Evolutionary conservation across 2,888 invertebrate species (phyloP).

Genomic region (Hololepta plana): DNA sequence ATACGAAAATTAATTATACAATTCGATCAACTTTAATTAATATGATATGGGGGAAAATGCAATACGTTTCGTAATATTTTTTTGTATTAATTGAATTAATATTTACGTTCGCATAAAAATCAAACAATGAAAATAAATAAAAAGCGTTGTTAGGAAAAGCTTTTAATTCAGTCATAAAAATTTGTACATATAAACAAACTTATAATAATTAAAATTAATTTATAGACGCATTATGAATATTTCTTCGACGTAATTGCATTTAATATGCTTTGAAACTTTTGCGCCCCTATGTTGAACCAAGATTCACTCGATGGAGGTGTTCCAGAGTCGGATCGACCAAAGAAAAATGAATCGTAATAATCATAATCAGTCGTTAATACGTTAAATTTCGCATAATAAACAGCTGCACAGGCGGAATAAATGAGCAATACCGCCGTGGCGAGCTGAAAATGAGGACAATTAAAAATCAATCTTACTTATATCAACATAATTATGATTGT

Average conservation of each 20-base stretch:
- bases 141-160: too few species aligned
- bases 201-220: too few species aligned
- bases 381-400: conserved; percentile 77
- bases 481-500: conserved; percentile 10
- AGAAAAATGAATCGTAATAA: conserved; percentile 53
- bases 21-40: too few species aligned
- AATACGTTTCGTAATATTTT: too few species aligned
- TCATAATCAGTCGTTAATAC: conserved; percentile 63
- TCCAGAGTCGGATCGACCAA: conserved; percentile 27
- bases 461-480: conserved; percentile 1
- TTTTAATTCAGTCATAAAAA: too few species aligned
- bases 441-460: conserved; percentile 35
- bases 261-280: conserved; percentile 48
- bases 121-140: too few species aligned
- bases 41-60: too few species aligned
- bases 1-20: too few species aligned
- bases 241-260: conserved; percentile 34
- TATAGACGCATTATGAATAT: conserved; percentile 19
- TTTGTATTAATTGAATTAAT: too few species aligned
- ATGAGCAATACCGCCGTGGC: conserved; percentile 63
- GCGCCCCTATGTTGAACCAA: conserved; percentile 37
- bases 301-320: conserved; percentile 15
- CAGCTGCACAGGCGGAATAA: conserved; percentile 71
- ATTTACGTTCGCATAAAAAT: too few species aligned
- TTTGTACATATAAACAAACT: too few species aligned